Conservation (phyloP, 1,140 invertebrate species). For the Drosophila takahashii region DNA sequence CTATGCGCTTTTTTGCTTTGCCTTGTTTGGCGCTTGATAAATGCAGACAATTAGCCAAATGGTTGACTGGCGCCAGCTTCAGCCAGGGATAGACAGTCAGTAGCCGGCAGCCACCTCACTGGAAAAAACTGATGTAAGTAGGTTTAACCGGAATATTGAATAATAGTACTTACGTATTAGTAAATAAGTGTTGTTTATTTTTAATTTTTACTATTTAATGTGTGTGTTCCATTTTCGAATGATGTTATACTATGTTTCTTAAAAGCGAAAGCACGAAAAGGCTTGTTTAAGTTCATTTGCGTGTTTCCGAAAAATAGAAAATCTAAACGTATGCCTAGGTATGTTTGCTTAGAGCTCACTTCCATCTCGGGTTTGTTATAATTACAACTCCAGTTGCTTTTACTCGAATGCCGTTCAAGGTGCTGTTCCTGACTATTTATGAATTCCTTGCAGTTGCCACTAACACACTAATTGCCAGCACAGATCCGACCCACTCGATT, state of each 20-base stretch:
- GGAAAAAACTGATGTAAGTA: slow-evolving; percentile 8
- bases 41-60: slow-evolving; percentile 81
- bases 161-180: too few relatives aligned
- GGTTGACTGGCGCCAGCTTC: slow-evolving; percentile 70
- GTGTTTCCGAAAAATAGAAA: background rate
- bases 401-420: slow-evolving; percentile 2
- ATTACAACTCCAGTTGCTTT: slow-evolving; percentile 10
- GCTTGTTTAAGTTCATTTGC: background rate
- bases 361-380: slow-evolving; percentile 11
- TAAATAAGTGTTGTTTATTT: too few relatives aligned
- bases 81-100: slow-evolving; percentile 44
- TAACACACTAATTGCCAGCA: slow-evolving; percentile 44
- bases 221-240: too few relatives aligned
- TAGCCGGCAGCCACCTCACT: slow-evolving; percentile 7
- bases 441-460: slow-evolving; percentile 34
- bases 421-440: slow-evolving; percentile 39
- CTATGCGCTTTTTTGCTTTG: slow-evolving; percentile 54
- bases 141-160: too few relatives aligned
- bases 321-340: background rate
- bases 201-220: background rate
- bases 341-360: background rate
- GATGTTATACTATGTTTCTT: too few relatives aligned
- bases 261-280: background rate
- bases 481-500: slow-evolving; percentile 32
- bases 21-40: slow-evolving; percentile 69